Base-by-base conservation (phyloP, 1,140 invertebrate genomes). In the Bemisia tabaci region DNA sequence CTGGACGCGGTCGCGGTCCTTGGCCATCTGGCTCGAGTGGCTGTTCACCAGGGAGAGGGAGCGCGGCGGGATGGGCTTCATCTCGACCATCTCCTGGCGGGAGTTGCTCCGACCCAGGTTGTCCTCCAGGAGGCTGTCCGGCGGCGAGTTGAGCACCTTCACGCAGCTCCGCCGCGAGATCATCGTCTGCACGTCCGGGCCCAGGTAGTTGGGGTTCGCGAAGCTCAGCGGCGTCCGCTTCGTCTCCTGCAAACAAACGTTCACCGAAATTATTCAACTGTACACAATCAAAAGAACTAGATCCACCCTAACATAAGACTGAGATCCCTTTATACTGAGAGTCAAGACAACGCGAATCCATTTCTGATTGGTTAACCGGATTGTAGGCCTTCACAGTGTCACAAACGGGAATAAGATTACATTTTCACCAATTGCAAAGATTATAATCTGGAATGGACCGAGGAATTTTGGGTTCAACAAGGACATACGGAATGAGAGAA, bases 141-240 rank as follows among this genome's bases (percentile, higher is more conserved):
- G 72, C 11, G 74, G 74, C 61, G 74, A 75, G 67, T 72, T 75
- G 12, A 76, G 65, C 12, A 70, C 62, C 63, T 70, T 65, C 12
- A 67, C 70, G 60, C 72, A 73, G 12, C 72, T 69, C 64, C 69
- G 67, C 23, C 73, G 74, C 1, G 68, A 77, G 71, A 75, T 72
- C 71, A 79, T 75, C 67, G 75, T 67, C 68, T 76, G 73, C 22
- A 84, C 80, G 67, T 87, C 85, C 1, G 86, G 79, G 0, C 85
- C 86, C 59, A 88, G 73, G 70, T 89, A 89, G 70, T 89, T 88
- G 1, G 87, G 87, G 74, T 89, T 89, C 66, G 84, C 86, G 60
- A 73, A 74, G 63, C 72, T 71, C 24, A 68, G 67, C n/a, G 71
- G 70, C 1, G 61, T n/a, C n/a, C n/a, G n/a, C n/a, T n/a, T n/a